A percentile compares a stretch with the other conserved stretches of the same genome.
These are phyloP conservation scores for Parnassius smintheus DNA, from an alignment of 2,888 invertebrate species.

Conservation along the genomic window DNA sequence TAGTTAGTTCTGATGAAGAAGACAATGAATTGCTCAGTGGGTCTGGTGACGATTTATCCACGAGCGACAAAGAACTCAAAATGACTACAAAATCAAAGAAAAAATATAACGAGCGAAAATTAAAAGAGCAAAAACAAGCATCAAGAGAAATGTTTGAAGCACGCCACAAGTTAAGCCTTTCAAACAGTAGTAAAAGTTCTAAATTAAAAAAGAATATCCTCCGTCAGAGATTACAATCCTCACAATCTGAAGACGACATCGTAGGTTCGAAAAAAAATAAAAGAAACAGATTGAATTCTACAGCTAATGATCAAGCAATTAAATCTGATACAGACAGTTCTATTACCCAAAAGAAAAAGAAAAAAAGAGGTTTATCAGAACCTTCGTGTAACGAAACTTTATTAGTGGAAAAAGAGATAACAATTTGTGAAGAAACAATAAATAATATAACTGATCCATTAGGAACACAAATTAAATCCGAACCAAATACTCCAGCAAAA, in stretches of 20 bases:
- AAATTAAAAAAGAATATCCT: constrained; percentile 45
- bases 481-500: constrained; percentile 60
- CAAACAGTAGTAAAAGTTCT: constrained; percentile 36
- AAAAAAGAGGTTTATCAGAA: constrained; percentile 44
- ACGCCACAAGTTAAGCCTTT: constrained; percentile 54
- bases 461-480: constrained; percentile 39
- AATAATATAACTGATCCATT: constrained; percentile 54
- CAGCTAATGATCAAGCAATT: constrained; percentile 41
- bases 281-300: constrained; percentile 59
- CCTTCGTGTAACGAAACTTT: constrained; percentile 43
- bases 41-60: constrained; percentile 67
- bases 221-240: constrained; percentile 47
- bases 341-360: constrained; percentile 38
- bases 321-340: constrained; percentile 23
- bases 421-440: constrained; percentile 42
- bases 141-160: constrained; percentile 72
- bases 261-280: constrained; percentile 48
- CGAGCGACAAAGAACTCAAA: constrained; percentile 67
- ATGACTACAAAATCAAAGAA: constrained; percentile 68
- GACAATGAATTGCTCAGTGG: constrained; percentile 67
- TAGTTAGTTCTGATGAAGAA: constrained; percentile 75
- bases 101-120: constrained; percentile 65
- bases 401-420: constrained; percentile 62
- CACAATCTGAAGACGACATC: constrained; percentile 51
- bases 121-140: constrained; percentile 67